Evolutionary conservation across 2,888 invertebrate genomes (phyloP).

Genomic region (Stratiomys singularior): DNA sequence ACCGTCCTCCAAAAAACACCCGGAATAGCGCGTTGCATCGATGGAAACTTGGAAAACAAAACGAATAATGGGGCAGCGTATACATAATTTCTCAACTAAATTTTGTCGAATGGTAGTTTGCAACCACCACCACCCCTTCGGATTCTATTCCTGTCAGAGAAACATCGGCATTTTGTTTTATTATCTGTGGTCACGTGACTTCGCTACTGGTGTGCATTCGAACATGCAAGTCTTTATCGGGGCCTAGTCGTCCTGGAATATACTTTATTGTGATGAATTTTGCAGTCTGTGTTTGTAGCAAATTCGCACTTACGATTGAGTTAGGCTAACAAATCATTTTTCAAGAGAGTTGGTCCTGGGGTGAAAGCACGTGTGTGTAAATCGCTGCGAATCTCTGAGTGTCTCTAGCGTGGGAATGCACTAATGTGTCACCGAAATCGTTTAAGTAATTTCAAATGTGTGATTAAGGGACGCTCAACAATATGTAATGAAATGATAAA

Average conservation of each 20-base stretch:
- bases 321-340: slow-evolving; percentile 7
- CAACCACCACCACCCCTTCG: not conserved
- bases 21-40: not conserved
- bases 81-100: not conserved
- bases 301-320: slow-evolving; percentile 35
- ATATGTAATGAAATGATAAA: no score
- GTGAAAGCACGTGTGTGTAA: slow-evolving; percentile 16
- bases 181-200: slow-evolving; percentile 49
- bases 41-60: not conserved
- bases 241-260: not conserved
- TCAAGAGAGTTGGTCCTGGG: not conserved
- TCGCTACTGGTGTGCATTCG: not conserved
- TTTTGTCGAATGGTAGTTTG: not conserved
- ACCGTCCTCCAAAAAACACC: not conserved
- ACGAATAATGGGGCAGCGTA: not conserved
- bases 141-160: slow-evolving; percentile 8
- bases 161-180: slow-evolving; percentile 46
- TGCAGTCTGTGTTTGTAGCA: slow-evolving; percentile 25
- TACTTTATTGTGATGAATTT: not conserved
- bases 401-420: slow-evolving; percentile 19
- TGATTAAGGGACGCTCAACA: no score
- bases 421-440: not conserved
- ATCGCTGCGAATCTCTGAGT: not conserved
- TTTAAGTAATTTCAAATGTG: no score
- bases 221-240: not conserved